Percentiles rank a stretch among this genome's conserved stretches.
Conservation (phyloP, 2,888 invertebrate species). For the Hypolimnas misippus region DNA sequence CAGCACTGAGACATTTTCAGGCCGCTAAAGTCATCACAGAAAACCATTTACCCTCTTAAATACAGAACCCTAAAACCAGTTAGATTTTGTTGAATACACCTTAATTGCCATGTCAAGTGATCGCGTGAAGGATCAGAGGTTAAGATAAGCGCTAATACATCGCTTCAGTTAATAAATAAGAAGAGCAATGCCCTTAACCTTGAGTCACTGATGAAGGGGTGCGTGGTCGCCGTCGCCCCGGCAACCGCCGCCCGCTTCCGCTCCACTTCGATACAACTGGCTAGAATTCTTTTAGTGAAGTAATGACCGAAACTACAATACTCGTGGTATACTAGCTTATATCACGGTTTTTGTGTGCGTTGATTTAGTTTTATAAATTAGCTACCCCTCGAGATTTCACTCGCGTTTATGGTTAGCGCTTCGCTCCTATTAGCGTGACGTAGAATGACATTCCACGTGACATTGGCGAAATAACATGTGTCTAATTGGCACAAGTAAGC, state of each 20-base stretch:
- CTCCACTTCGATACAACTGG: conserved; percentile 32
- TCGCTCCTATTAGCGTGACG: no score
- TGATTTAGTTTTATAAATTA: no score
- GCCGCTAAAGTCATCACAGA: no score
- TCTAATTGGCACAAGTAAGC: no score
- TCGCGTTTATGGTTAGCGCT: no score
- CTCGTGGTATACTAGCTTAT: background rate
- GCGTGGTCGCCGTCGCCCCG: conserved; percentile 46
- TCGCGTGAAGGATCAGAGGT: conserved; percentile 32
- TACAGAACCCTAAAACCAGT: background rate
- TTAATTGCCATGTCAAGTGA: background rate
- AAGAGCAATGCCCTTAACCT: conserved; percentile 65
- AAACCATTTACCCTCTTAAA: background rate
- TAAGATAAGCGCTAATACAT: conserved; percentile 30
- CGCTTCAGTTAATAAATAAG: conserved; percentile 25
- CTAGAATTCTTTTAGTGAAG: conserved; percentile 3
- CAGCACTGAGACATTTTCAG: no score
- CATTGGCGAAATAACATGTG: no score
- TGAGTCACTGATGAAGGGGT: conserved; percentile 46
- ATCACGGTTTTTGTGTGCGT: background rate
- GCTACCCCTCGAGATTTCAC: no score
- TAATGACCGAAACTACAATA: conserved; percentile 3
- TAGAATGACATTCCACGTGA: no score
- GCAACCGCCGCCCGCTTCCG: conserved; percentile 59
- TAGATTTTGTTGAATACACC: background rate